Percentiles rank a stretch among this genome's conserved stretches.
phyloP scores from a whole-genome alignment of 2,797 vertebrate species.

The Rhabdophis nuchalis region DNA sequence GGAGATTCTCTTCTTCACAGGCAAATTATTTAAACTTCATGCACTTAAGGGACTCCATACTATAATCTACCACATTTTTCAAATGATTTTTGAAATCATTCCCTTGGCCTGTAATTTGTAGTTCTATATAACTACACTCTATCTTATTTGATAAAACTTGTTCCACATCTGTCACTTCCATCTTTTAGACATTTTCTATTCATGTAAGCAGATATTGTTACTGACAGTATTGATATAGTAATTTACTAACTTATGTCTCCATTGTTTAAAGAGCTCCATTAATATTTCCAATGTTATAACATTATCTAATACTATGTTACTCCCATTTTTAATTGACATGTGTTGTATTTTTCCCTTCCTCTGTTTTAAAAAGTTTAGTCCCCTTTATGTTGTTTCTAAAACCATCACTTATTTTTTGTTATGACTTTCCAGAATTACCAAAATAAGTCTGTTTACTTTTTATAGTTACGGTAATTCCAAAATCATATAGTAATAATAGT shows the following conservation, averaged over 20 bases:
- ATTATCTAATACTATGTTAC: not conserved
- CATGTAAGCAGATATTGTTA: too few species aligned
- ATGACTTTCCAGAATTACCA: not conserved
- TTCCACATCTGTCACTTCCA: too few species aligned
- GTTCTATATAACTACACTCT: not conserved
- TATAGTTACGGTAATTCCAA: not conserved
- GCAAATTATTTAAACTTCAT: too few species aligned
- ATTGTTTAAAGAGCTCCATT: not conserved
- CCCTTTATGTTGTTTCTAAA: not conserved
- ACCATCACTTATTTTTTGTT: not conserved
- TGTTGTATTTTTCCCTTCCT: not conserved
- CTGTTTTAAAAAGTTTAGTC: not conserved
- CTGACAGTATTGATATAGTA: too few species aligned
- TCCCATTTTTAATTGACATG: not conserved
- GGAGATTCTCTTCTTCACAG: too few species aligned
- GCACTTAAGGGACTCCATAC: too few species aligned
- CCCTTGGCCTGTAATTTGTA: not conserved
- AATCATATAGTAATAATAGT: not conserved
- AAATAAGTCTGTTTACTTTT: not conserved
- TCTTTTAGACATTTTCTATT: too few species aligned
- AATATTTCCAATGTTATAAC: not conserved
- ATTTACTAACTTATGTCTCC: not conserved
- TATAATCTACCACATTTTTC: too few species aligned
- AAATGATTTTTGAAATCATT: not conserved
- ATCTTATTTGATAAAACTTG: too few species aligned